Conservation (phyloP, 2,113 vertebrate species). For the Vulpes lagopus region DNA sequence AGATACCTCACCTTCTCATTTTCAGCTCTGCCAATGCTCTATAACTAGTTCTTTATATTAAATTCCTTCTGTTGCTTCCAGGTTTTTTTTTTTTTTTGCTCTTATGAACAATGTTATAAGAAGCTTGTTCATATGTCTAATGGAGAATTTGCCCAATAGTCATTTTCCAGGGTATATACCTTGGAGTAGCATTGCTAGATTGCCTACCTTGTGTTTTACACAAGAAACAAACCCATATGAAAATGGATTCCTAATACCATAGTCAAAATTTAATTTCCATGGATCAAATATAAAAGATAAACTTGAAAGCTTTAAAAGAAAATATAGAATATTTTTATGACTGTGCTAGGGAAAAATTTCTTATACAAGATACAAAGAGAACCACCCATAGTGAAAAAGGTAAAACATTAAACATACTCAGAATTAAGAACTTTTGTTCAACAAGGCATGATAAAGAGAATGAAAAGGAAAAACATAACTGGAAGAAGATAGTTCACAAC, state of each 20-base stretch:
- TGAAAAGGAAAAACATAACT: neutral
- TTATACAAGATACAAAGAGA: neutral
- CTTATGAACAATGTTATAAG: neutral
- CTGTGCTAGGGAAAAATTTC: neutral
- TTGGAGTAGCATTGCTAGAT: neutral
- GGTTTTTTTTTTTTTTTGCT: neutral
- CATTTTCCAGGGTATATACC: neutral
- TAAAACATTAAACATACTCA: constrained; percentile 4
- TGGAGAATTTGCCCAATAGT: neutral
- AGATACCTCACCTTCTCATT: neutral
- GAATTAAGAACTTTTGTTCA: constrained; percentile 14
- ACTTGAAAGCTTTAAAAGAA: neutral
- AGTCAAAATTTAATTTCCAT: constrained; percentile 30
- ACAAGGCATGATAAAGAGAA: neutral
- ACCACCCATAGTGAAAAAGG: neutral
- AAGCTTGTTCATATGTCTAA: neutral
- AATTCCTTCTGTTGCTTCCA: neutral
- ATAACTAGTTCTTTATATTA: neutral
- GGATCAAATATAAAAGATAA: constrained; percentile 3
- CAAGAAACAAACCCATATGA: neutral
- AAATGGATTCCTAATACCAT: neutral
- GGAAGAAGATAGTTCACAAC: neutral
- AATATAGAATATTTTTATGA: neutral
- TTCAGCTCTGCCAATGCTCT: neutral
- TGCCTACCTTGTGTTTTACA: neutral